Evolutionary conservation across 2,113 vertebrate species (phyloP).

Genomic region (Xenopus laevis): DNA sequence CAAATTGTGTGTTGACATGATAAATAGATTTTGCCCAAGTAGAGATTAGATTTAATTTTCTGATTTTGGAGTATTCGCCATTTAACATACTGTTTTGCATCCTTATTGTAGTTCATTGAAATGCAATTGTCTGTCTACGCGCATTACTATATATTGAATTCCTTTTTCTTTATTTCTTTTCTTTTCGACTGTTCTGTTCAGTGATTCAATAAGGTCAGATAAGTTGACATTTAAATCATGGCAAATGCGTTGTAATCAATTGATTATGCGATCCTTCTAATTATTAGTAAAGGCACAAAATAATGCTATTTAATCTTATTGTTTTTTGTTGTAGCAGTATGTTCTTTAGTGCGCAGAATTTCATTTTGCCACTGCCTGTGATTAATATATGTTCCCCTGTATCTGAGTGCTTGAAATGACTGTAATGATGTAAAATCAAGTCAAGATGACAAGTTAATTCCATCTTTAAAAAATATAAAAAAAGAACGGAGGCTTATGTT

Average conservation of each 20-base stretch:
- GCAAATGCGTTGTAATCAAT: slow-evolving; percentile 25
- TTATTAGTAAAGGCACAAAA: slow-evolving; percentile 21
- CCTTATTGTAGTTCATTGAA: slow-evolving; percentile 20
- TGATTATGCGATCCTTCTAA: slow-evolving; percentile 37
- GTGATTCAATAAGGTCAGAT: slow-evolving; percentile 12
- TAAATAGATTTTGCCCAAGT: slow-evolving; percentile 42
- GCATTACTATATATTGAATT: background rate
- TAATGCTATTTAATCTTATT: slow-evolving; percentile 21
- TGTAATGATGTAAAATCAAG: background rate
- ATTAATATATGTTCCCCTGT: background rate
- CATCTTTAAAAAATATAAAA: slow-evolving; percentile 4
- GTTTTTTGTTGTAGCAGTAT: background rate
- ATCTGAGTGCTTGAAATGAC: background rate
- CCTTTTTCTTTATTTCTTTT: background rate
- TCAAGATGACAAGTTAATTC: slow-evolving; percentile 7
- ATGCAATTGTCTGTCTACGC: background rate
- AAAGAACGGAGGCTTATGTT: background rate
- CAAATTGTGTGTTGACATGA: slow-evolving; percentile 39
- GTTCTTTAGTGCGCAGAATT: background rate
- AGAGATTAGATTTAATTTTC: slow-evolving; percentile 46
- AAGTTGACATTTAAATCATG: slow-evolving; percentile 30
- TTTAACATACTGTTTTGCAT: slow-evolving; percentile 23
- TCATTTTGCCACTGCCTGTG: background rate
- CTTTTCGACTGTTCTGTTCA: too few relatives aligned
- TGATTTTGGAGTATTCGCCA: slow-evolving; percentile 30